Percentiles rank a stretch among this genome's conserved stretches.
These are phyloP conservation scores for Tachysurus fulvidraco DNA, from an alignment of 2,113 vertebrate genomes.

Conservation along the genomic window DNA sequence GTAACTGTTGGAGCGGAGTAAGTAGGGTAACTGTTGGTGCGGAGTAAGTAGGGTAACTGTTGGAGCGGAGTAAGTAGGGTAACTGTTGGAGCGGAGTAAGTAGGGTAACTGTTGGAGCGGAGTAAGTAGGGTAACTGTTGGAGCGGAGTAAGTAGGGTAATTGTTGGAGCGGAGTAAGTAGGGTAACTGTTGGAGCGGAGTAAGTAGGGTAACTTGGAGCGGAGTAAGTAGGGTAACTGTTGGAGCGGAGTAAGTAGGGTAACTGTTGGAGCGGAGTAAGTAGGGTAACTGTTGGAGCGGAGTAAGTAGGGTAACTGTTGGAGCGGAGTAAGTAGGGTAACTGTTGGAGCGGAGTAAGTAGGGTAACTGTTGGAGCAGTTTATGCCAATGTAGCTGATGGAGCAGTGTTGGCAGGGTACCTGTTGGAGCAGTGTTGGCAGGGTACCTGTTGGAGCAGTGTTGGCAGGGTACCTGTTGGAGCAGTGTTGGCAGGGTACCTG, in stretches of 20 bases:
- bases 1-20: not conserved
- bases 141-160: not conserved
- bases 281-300: not conserved
- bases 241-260: not conserved
- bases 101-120: not conserved
- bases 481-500: rapidly evolving
- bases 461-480: not conserved
- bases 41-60: not conserved
- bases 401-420: not conserved
- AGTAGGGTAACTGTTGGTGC: not conserved
- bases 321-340: not conserved
- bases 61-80: not conserved
- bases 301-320: not conserved
- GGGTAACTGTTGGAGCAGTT: not conserved
- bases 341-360: rapidly evolving
- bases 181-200: not conserved
- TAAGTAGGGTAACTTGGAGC: not conserved
- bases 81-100: too few relatives aligned
- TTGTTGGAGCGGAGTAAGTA: not conserved
- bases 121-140: not conserved
- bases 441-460: not conserved
- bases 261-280: not conserved
- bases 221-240: not conserved
- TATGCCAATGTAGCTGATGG: not conserved
- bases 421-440: not conserved